Base-by-base conservation (phyloP, 2,888 invertebrate genomes). In the Hirtodrosophila alboralis region DNA sequence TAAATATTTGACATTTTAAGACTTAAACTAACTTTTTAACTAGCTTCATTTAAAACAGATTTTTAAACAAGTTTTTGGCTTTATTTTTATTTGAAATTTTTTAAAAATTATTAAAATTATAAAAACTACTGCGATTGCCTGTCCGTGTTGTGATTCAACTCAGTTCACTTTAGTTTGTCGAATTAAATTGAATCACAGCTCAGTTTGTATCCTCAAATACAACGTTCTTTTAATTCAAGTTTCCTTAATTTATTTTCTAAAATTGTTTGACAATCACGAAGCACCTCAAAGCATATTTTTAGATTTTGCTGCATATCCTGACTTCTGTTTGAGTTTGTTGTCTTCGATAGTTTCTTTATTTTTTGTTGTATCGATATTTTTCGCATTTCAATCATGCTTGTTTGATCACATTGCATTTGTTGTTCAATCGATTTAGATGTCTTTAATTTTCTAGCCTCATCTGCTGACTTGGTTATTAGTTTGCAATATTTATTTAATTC, bases 261-360 rank as follows among this genome's bases (percentile, higher is more conserved):
- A n/a, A 67, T 36, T 0, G 9, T 12, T 8, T 43, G 37, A 16
- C 79, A 77, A 14, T 79, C 31, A n/a, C 18, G 2, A 1, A 77
- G 59, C 14, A 54, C 30, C 1, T 12, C 0, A 27, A 36, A 59
- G 23, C 59, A 67, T 1, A 38, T 14, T 0, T 44, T 2, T 6
- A 83, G 28, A 5, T 68, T 33, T 1, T 36, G 28, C n/a, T 27
- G 9, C 23, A 23, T 2, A 14, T 2, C 6, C 10, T 2, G 4
- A 1, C 1, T 2, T 21, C 2, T 18, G n/a, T n/a, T n/a, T n/a
- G 5, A 1, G 23, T 8, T 1, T 23, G 2, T 3, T 0, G 23
- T 7, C 6, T 23, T 23, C 18, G 18, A 18, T 5, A 23, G 23
- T 3, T 23, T 23, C 1, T 23, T 23, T 6, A 3, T 6, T 23